phyloP scores from a whole-genome alignment of 2,797 vertebrate species.

The Champsocephalus gunnari region DNA sequence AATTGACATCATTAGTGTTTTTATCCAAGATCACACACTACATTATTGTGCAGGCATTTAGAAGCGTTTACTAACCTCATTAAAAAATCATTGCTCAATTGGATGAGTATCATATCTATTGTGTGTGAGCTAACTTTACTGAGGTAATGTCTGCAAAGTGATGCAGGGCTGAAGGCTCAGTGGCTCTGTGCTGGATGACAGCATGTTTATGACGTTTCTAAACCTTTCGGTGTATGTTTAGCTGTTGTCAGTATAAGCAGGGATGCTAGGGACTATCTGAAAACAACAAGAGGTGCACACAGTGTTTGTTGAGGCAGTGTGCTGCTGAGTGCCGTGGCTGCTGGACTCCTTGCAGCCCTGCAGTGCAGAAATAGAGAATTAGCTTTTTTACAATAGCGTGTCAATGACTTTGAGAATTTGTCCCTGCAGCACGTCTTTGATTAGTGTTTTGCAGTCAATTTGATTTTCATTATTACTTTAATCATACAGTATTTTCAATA shows the following conservation, averaged over 20 bases:
- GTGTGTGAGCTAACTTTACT: slow-evolving; percentile 17
- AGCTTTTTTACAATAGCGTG: slow-evolving; percentile 22
- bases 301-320: slow-evolving; percentile 45
- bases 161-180: slow-evolving; percentile 18
- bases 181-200: slow-evolving; percentile 9
- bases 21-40: not conserved
- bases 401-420: slow-evolving; percentile 41
- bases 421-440: not conserved
- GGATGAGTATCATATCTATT: slow-evolving; percentile 13
- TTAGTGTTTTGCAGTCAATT: not conserved
- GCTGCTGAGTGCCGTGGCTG: slow-evolving; percentile 38
- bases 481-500: not conserved
- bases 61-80: slow-evolving; percentile 2
- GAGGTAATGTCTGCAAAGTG: not conserved
- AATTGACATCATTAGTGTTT: slow-evolving; percentile 44
- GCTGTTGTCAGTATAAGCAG: slow-evolving; percentile 21
- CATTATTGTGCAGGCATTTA: slow-evolving; percentile 2
- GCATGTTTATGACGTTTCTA: slow-evolving; percentile 38
- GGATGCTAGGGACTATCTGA: slow-evolving; percentile 31
- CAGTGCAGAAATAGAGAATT: slow-evolving; percentile 36
- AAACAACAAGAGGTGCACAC: slow-evolving; percentile 37
- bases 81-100: slow-evolving; percentile 9
- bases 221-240: slow-evolving; percentile 50
- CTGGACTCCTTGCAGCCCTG: slow-evolving; percentile 49
- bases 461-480: not conserved